Evolutionary conservation across 2,888 invertebrate genomes (phyloP), one percentile per base, ranked within the genome.

Genomic region (Alentia gelatinosa): DNA sequence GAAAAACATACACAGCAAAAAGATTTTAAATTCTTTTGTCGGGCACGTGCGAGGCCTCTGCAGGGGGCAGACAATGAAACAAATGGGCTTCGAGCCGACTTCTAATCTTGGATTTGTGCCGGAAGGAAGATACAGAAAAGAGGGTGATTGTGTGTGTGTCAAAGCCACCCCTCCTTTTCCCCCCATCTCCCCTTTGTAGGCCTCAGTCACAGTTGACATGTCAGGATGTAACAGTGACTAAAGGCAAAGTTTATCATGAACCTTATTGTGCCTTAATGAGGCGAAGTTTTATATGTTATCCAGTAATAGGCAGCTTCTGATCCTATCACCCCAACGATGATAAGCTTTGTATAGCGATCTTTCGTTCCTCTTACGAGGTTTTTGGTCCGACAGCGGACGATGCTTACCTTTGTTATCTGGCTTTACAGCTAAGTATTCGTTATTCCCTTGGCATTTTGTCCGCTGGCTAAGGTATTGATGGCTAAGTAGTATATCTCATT

Each of bases 11-110:
- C 86, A 0, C 86, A 9, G 26, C 26, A 86, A 86, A 86, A 86
- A 86, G 86, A n/a, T 86, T 86, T 86, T 47, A 86, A 86, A 86
- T 86, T 47, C 86, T 86, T 86, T 86, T 86, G 86, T 86, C 42
- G 86, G 86, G 12, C 79, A 79, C 79, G 79, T 79, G 79, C 79
- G 39, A 15, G 1, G 7, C 74, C 33, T 74, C 30, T 26, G 30
- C 30, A 12, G 30, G 37, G 42, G 33, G 35, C 33, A 86, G 86
- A 50, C 86, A 86, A 86, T 86, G 86, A 86, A 47, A 35, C 47
- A 40, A 86, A 47, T 47, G 33, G 50, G 86, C 86, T 42, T 86
- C 86, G 47, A 47, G 42, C 12, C 23, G 35, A 86, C 86, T 86
- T 86, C 47, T 86, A 50, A 86, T 86, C 86, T 86, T 42, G 30